Conservation (phyloP, 2,797 vertebrate species). For the Loris lydekkerianus region DNA sequence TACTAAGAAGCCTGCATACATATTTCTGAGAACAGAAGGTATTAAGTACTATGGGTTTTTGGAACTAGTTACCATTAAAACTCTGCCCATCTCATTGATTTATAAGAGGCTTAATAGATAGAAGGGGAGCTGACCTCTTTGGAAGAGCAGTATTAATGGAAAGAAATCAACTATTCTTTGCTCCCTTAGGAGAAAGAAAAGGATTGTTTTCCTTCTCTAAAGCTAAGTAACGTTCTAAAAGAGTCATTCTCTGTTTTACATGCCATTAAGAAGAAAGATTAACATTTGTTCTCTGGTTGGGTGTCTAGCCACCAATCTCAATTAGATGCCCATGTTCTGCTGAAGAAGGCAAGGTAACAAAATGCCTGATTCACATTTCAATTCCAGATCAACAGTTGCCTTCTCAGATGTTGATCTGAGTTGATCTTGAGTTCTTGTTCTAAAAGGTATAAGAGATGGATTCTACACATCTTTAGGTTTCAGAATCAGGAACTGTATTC, state of each 20-base stretch:
- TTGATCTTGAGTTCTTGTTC: background rate
- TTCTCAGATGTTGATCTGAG: too few species aligned
- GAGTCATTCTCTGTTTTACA: background rate
- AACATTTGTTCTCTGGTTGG: background rate
- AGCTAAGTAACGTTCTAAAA: background rate
- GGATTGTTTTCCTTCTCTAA: background rate
- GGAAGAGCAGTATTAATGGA: background rate
- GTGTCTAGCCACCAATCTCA: background rate
- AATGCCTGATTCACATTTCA: background rate
- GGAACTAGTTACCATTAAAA: background rate
- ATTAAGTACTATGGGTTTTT: background rate
- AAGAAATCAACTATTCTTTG: background rate
- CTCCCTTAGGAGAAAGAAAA: background rate
- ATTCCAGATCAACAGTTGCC: too few species aligned
- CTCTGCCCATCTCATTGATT: background rate
- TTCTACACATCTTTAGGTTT: background rate
- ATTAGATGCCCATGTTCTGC: background rate
- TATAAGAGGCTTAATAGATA: background rate
- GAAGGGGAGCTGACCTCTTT: background rate
- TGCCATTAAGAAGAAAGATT: slow-evolving; percentile 1
- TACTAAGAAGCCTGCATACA: background rate
- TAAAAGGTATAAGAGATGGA: background rate
- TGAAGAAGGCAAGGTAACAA: background rate
- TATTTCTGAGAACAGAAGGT: slow-evolving; percentile 38
- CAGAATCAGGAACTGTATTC: background rate